A percentile compares a stretch with the other conserved stretches of the same genome.
phyloP scores from a whole-genome alignment of 2,888 invertebrate genomes.

The Caenorhabditis auriculariae region DNA sequence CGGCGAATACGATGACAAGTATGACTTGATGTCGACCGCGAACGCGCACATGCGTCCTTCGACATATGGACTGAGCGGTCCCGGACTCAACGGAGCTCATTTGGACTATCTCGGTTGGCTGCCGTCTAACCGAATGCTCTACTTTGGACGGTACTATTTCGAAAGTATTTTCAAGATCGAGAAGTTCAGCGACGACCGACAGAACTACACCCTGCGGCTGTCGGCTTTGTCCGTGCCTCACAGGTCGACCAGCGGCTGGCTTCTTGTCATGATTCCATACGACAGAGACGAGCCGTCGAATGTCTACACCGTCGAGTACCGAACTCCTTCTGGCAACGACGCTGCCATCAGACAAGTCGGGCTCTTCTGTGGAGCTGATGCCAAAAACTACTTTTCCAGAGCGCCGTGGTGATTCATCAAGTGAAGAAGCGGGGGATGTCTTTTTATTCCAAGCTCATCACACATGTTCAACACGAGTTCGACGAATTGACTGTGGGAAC shows the following conservation, averaged over 20 bases:
- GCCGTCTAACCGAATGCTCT: slow-evolving; percentile 53
- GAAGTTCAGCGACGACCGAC: slow-evolving; percentile 44
- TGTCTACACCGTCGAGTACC: slow-evolving; percentile 56
- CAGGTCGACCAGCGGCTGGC: slow-evolving; percentile 39
- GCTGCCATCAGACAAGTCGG: slow-evolving; percentile 44
- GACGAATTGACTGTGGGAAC: slow-evolving; percentile 55
- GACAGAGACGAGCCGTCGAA: slow-evolving; percentile 57
- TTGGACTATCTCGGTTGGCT: slow-evolving; percentile 62
- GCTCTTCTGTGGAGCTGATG: background rate
- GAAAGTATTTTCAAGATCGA: background rate
- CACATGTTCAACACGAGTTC: slow-evolving; percentile 40
- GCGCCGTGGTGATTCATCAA: slow-evolving; percentile 53
- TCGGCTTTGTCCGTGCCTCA: slow-evolving; percentile 56
- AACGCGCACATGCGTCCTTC: slow-evolving; percentile 50
- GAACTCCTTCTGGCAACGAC: slow-evolving; percentile 52
- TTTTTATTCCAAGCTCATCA: slow-evolving; percentile 56
- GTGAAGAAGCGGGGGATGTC: slow-evolving; percentile 38
- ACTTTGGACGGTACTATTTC: slow-evolving; percentile 50
- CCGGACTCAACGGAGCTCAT: slow-evolving; percentile 60
- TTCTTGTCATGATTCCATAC: slow-evolving; percentile 55
- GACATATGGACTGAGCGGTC: slow-evolving; percentile 53
- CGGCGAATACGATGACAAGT: slow-evolving; percentile 61
- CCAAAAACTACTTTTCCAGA: slow-evolving; percentile 1
- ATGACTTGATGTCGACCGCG: slow-evolving; percentile 62
- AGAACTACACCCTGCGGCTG: slow-evolving; percentile 49